phyloP scores from a whole-genome alignment of 2,113 vertebrate species.

The Indri indri region DNA sequence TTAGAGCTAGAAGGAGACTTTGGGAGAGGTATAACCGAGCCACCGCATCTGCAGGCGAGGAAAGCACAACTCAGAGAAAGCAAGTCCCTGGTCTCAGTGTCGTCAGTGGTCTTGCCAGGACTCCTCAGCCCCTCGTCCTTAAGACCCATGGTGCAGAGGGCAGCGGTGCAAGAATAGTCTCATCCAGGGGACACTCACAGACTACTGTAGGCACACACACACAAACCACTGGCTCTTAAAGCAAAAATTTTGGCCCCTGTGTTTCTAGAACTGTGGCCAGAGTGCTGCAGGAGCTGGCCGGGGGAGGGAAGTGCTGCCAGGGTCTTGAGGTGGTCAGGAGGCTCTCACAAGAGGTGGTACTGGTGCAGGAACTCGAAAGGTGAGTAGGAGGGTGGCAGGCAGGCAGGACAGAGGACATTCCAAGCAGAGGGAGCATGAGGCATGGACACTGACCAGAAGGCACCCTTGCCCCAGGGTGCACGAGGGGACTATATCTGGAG shows the following conservation, averaged over 20 bases:
- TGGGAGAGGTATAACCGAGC: not conserved
- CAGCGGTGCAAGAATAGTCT: not conserved
- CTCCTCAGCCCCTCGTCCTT: too few relatives aligned
- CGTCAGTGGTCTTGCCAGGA: not conserved
- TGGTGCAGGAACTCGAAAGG: not conserved
- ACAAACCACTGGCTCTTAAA: not conserved
- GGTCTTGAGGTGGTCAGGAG: not conserved
- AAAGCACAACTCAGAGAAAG: not conserved
- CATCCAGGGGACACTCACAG: not conserved
- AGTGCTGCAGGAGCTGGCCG: not conserved
- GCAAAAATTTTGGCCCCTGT: not conserved
- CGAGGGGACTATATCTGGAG: not conserved
- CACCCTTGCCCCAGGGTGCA: not conserved
- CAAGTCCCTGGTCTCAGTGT: not conserved
- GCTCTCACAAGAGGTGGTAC: not conserved
- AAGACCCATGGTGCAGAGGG: not conserved
- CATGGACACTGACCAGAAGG: not conserved
- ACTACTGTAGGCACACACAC: not conserved
- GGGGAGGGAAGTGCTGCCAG: too few relatives aligned
- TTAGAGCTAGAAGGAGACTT: not conserved
- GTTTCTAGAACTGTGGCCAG: not conserved
- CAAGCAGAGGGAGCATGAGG: not conserved
- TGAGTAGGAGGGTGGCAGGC: not conserved
- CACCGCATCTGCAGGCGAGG: not conserved
- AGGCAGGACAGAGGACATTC: not conserved